Percentiles rank a stretch among this genome's conserved stretches.
Conservation (phyloP, 1,140 invertebrate species). For the Zaprionus vittiger region DNA sequence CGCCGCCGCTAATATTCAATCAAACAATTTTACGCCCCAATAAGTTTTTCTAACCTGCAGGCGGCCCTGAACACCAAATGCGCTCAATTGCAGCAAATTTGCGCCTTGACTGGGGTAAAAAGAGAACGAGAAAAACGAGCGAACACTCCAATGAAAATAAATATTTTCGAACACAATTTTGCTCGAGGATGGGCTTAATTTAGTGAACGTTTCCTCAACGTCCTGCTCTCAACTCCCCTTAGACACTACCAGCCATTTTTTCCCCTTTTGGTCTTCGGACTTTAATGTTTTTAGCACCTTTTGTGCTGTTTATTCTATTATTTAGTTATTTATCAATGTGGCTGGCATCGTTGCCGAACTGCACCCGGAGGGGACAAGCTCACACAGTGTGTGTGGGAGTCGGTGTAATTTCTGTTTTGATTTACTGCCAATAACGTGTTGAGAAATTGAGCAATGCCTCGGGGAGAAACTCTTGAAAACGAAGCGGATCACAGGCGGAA, state of each 20-base stretch:
- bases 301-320: conserved; percentile 74
- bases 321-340: conserved; percentile 78
- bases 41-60: conserved; percentile 73
- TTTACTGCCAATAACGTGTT: conserved; percentile 75
- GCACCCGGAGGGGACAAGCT: conserved; percentile 31
- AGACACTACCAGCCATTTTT: neutral
- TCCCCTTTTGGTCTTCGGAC: neutral
- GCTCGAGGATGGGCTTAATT: conserved; percentile 48
- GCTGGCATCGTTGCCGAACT: conserved; percentile 16
- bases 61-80: conserved; percentile 42
- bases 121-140: conserved; percentile 23
- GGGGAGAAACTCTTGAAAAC: conserved; percentile 48
- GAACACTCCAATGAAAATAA: conserved; percentile 24
- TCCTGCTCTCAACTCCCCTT: neutral
- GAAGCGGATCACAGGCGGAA: conserved; percentile 65
- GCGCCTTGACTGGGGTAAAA: conserved; percentile 39
- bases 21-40: conserved; percentile 77
- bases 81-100: conserved; percentile 75
- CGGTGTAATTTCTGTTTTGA: conserved; percentile 56
- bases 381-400: conserved; percentile 41
- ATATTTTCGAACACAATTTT: conserved; percentile 55
- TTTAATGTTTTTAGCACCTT: conserved; percentile 63
- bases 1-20: conserved; percentile 73
- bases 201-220: neutral
- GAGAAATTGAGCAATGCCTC: conserved; percentile 67